A percentile compares a stretch with the other conserved stretches of the same genome.
Conservation (phyloP, 2,888 invertebrate species). For the Trissolcus japonicus region DNA sequence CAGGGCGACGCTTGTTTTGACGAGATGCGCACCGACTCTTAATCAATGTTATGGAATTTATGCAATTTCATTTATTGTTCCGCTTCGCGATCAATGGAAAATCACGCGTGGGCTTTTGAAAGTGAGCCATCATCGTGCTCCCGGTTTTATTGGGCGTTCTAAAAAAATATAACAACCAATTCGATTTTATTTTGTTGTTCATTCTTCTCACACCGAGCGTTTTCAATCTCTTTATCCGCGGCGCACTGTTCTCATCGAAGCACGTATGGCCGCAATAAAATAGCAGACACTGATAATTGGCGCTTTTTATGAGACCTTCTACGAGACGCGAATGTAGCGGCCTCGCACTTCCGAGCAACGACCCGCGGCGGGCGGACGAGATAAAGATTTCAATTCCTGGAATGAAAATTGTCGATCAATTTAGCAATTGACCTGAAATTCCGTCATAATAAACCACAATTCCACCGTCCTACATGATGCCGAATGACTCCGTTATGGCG, state of each 20-base stretch:
- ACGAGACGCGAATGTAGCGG: slow-evolving; percentile 50
- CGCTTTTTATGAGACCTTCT: slow-evolving; percentile 68
- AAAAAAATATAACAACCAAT: slow-evolving; percentile 49
- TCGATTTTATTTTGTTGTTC: slow-evolving; percentile 49
- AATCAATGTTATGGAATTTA: slow-evolving; percentile 35
- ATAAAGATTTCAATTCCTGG: slow-evolving; percentile 73
- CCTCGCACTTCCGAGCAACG: slow-evolving; percentile 65
- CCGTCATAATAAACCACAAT: slow-evolving; percentile 70
- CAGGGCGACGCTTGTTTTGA: slow-evolving; percentile 12
- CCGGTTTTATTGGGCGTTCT: slow-evolving; percentile 42
- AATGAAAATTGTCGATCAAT: slow-evolving; percentile 74
- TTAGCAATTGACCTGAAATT: slow-evolving; percentile 74
- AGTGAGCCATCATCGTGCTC: slow-evolving; percentile 50
- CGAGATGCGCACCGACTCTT: slow-evolving; percentile 21
- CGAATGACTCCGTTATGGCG: slow-evolving; percentile 50
- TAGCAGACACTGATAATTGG: slow-evolving; percentile 72
- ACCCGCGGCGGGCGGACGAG: slow-evolving; percentile 63
- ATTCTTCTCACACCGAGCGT: slow-evolving; percentile 46
- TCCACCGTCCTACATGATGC: slow-evolving; percentile 64
- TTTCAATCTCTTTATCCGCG: slow-evolving; percentile 55
- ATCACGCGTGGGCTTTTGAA: slow-evolving; percentile 22
- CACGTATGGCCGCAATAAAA: slow-evolving; percentile 67
- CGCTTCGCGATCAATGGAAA: slow-evolving; percentile 30
- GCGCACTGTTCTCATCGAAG: slow-evolving; percentile 42
- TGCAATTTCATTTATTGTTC: slow-evolving; percentile 32